A percentile compares a stretch with the other conserved stretches of the same genome.
phyloP scores from a whole-genome alignment of 2,888 invertebrate species.

The Heliconius aoede region DNA sequence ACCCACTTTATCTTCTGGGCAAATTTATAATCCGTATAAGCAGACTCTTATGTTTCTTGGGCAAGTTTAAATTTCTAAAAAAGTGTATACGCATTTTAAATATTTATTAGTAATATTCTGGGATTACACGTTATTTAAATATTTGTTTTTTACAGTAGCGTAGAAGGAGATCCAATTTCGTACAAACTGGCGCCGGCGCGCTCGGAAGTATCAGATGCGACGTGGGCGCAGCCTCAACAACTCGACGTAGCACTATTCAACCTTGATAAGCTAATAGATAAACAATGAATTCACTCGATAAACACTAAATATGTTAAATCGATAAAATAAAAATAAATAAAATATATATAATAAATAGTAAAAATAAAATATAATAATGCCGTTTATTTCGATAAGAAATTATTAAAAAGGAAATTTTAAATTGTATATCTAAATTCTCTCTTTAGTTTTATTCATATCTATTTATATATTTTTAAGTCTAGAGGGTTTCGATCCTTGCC shows the following conservation, averaged over 20 bases:
- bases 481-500: too few species aligned
- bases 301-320: not conserved
- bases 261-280: constrained; percentile 45
- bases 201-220: constrained; percentile 69
- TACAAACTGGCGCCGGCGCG: constrained; percentile 71
- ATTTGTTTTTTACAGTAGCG: constrained; percentile 64
- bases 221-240: constrained; percentile 69
- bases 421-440: too few species aligned
- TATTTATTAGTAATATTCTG: too few species aligned
- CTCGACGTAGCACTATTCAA: constrained; percentile 63
- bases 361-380: too few species aligned
- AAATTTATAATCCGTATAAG: constrained; percentile 77
- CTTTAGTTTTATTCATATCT: too few species aligned
- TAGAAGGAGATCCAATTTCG: constrained; percentile 73
- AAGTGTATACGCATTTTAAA: too few species aligned
- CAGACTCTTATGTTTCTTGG: constrained; percentile 77
- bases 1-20: constrained; percentile 68
- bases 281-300: not conserved
- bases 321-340: too few species aligned
- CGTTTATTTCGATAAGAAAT: too few species aligned
- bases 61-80: constrained; percentile 54
- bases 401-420: too few species aligned
- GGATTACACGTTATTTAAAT: not conserved
- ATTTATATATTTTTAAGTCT: too few species aligned
- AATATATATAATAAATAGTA: too few species aligned